phyloP scores from a whole-genome alignment of 2,113 vertebrate genomes.

The Myrmecophaga tridactyla region DNA sequence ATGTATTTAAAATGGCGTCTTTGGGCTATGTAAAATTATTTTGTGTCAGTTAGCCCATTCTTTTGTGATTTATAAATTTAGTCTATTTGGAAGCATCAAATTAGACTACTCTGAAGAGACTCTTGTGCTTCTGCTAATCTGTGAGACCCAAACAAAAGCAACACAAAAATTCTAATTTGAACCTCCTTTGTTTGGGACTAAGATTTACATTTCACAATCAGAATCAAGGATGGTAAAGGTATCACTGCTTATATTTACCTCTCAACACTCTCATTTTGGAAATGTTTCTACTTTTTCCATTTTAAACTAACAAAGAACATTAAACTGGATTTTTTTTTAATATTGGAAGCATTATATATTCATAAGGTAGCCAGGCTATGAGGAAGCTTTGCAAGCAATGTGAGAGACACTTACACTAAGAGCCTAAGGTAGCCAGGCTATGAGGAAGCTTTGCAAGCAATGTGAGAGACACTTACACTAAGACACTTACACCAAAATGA shows the following conservation, averaged over 20 bases:
- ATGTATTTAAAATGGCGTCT: neutral
- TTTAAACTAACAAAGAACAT: neutral
- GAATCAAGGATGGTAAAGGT: neutral
- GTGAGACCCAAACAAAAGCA: neutral
- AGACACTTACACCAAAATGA: neutral
- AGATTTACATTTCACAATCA: neutral
- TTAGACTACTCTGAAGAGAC: neutral
- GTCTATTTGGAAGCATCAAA: slow-evolving; percentile 12
- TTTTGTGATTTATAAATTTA: neutral
- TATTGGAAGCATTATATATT: neutral
- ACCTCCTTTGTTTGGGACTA: neutral
- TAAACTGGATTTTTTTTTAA: neutral
- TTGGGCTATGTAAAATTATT: neutral
- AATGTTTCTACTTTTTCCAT: neutral
- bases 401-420: neutral
- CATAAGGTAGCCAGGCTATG: neutral
- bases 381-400: neutral
- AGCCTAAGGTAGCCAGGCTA: neutral
- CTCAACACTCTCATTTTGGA: neutral
- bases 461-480: neutral
- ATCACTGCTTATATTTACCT: neutral
- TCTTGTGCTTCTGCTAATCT: neutral
- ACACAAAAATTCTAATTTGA: neutral
- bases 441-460: neutral
- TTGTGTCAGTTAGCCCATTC: neutral